Conservation (phyloP, 1,140 invertebrate genomes). For the Anoplophora glabripennis region DNA sequence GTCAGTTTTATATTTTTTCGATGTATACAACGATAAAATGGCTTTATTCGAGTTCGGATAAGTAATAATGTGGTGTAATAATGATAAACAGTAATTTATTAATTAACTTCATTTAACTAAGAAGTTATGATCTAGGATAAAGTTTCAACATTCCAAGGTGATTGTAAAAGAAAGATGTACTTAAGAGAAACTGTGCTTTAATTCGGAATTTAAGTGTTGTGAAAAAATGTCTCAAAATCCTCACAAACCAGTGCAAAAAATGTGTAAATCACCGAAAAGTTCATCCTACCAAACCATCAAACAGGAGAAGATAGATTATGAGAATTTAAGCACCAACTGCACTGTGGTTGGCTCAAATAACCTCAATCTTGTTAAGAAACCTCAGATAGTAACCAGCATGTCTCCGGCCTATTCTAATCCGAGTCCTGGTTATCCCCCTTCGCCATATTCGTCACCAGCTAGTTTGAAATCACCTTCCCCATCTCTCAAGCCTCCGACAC, state of each 20-base stretch:
- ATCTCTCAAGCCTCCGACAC: conserved; percentile 43
- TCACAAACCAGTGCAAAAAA: conserved; percentile 43
- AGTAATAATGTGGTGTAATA: conserved; percentile 15
- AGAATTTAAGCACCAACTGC: conserved; percentile 46
- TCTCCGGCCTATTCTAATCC: conserved; percentile 46
- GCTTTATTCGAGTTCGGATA: conserved; percentile 49
- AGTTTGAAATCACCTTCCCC: conserved; percentile 46
- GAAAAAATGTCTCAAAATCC: conserved; percentile 48
- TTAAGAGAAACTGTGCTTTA: conserved; percentile 30
- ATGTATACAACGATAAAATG: conserved; percentile 42
- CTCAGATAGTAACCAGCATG: conserved; percentile 42
- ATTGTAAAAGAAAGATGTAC: conserved; percentile 23
- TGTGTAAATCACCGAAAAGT: conserved; percentile 50
- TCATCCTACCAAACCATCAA: conserved; percentile 32
- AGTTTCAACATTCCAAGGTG: conserved; percentile 29
- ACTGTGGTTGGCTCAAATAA: conserved; percentile 49
- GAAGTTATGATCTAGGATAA: conserved; percentile 7
- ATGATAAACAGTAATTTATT: conserved; percentile 10
- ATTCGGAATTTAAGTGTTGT: conserved; percentile 28
- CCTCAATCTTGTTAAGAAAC: conserved; percentile 47
- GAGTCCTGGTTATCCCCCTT: conserved; percentile 44
- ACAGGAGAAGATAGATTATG: conserved; percentile 45
- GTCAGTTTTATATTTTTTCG: conserved; percentile 14
- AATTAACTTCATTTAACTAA: not conserved
- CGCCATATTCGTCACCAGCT: conserved; percentile 44